These are phyloP conservation scores for Corythoichthys intestinalis DNA, from an alignment of 2,113 vertebrate species.

Conservation along the genomic window DNA sequence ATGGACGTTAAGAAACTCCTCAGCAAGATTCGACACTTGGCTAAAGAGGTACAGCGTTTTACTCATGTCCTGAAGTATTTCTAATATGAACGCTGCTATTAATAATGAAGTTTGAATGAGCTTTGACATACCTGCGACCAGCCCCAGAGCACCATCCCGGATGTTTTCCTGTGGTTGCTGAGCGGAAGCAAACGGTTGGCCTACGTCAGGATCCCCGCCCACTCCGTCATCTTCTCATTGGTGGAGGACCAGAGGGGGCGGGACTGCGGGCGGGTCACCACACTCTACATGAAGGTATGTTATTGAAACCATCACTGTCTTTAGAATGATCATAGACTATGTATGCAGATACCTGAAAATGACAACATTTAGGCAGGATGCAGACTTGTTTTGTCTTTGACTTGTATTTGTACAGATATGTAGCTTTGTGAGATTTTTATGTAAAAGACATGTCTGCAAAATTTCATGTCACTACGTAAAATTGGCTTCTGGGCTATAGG, in stretches of 20 bases:
- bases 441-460: not conserved
- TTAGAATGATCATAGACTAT: not conserved
- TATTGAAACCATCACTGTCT: not conserved
- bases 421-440: not conserved
- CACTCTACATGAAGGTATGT: slow-evolving; percentile 83
- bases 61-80: not conserved
- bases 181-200: slow-evolving; percentile 78
- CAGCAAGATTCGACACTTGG: slow-evolving; percentile 74
- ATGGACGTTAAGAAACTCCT: slow-evolving; percentile 74
- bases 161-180: slow-evolving; percentile 89
- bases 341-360: not conserved
- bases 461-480: not conserved
- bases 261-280: slow-evolving; percentile 85
- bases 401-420: too few relatives aligned
- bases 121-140: slow-evolving; percentile 44
- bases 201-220: slow-evolving; percentile 79
- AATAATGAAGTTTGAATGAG: not conserved
- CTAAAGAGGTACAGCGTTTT: slow-evolving; percentile 75
- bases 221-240: slow-evolving; percentile 84
- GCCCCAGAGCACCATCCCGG: slow-evolving; percentile 88
- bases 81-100: slow-evolving; percentile 10
- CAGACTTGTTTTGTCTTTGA: too few relatives aligned
- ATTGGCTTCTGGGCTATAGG: too few relatives aligned
- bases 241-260: slow-evolving; percentile 88
- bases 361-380: too few relatives aligned